Conservation (phyloP, 2,888 invertebrate genomes). For the Sympetrum striolatum region DNA sequence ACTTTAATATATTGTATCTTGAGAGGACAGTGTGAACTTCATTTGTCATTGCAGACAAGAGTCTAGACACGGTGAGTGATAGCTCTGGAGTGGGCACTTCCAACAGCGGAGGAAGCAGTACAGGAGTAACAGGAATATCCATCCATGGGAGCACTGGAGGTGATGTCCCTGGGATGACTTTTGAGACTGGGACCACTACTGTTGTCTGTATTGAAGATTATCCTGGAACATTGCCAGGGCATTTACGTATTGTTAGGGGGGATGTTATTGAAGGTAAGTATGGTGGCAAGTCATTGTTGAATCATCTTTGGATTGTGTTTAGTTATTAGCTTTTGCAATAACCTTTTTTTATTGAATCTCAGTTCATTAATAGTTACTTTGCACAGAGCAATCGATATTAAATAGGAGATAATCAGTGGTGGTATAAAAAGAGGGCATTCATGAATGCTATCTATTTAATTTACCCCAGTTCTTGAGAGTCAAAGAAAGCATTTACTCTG, state of each 20-base stretch:
- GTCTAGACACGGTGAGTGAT: slow-evolving; percentile 89
- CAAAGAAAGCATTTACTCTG: no score
- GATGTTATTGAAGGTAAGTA: slow-evolving; percentile 86
- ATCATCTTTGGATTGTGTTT: not conserved
- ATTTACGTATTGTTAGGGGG: slow-evolving; percentile 83
- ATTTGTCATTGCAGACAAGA: slow-evolving; percentile 76
- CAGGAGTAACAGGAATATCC: slow-evolving; percentile 48
- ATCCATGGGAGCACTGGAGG: not conserved
- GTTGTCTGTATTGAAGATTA: slow-evolving; percentile 87
- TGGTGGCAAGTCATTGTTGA: not conserved
- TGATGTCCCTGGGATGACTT: not conserved
- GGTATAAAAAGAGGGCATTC: not conserved
- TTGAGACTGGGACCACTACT: slow-evolving; percentile 66
- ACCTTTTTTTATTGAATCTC: not conserved
- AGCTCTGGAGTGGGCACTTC: slow-evolving; percentile 91
- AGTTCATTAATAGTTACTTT: not conserved
- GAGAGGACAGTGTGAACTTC: not conserved
- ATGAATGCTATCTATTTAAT: no score
- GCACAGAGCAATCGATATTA: no score
- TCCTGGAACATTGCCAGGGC: slow-evolving; percentile 74
- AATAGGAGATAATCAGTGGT: not conserved
- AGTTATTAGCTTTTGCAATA: no score
- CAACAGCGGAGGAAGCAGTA: slow-evolving; percentile 68
- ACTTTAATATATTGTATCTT: not conserved
- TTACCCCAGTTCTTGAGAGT: no score